Evolutionary conservation across 2,113 vertebrate species (phyloP), one percentile per base, ranked within the genome.

Genomic region (Litocranius walleri): DNA sequence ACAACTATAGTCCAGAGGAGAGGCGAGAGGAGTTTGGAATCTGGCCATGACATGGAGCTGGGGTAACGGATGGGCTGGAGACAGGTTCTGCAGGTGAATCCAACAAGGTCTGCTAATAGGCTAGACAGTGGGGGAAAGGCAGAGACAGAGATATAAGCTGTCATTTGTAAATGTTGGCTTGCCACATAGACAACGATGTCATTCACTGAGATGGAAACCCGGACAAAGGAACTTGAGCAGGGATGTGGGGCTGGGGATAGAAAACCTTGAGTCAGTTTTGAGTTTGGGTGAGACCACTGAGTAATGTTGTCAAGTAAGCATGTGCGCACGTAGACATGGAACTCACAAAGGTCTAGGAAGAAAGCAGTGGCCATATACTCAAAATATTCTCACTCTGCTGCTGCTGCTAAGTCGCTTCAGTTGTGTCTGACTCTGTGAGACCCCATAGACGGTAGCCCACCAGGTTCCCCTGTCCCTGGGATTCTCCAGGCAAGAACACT

Each of bases 241-340:
- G 36, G 40, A 80, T 45, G 21, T 84, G 40, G 56, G 25, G 12
- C 9, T 25, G 50, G 19, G 11, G 3, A 15, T 14, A 77, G 30
- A 40, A 88, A 92, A 77, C 50, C 25, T 13, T n/a, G 52, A 80
- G 54, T 92, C 48, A 7, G 27, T 50, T 94, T 54, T 33, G 77
- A 52, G 2, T 64, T n/a, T 62, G 84, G 62, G 43, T 59, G 83
- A 87, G 48, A 59, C 13, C 50, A 23, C 52, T 3, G 3, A 21
- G 86, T 54, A 33, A 36, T n/a, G 7, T 5, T 40, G 12, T 43
- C 54, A 21, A 67, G 13, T 23, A 82, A 82, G 30, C 30, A 23
- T n/a, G 50, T 82, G 50, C 1, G 1, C 3, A 23, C 21, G 5
- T 25, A 40, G 17, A 56, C 40, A 7, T 0, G 7, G 23, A 78